Evolutionary conservation across 2,888 invertebrate species (phyloP), one percentile per base, ranked within the genome.

Genomic region (Trichacis sp.): DNA sequence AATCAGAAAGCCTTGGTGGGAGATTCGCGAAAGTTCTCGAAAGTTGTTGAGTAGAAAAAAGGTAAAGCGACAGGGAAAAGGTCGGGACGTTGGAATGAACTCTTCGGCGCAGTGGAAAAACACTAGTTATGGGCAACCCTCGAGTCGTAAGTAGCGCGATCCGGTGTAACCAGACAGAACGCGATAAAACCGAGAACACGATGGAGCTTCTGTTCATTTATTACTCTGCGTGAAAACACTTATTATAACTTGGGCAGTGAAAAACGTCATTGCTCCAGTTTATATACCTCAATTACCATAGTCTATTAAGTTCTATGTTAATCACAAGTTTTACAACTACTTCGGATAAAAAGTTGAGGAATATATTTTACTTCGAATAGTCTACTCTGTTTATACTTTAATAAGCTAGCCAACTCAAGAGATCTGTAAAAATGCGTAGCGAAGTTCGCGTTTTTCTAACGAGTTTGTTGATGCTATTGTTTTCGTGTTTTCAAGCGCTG

Each of bases 51-150:
- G 8, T 24, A 24, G 24, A 24, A 24, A 24, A 24, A 24, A 5
- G 24, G 4, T 5, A 8, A 24, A 3, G 24, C 24, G 24, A 24
- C 4, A 24, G 24, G 11, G 36, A 4, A 12, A 36, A 12, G n/a
- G 36, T 12, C 36, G 14, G 3, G 36, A 40, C 20, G 42, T 45
- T 45, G 50, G 50, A 40, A 19, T 54, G 42, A 38, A n/a, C 45
- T 38, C 33, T 54, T 51, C 49, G 42, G 38, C 36, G 59, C 53
- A 60, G 64, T 64, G 56, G 48, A 64, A 43, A 24, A 48, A 33
- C 49, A 57, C 49, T 65, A 56, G 49, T 53, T 65, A 65, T 56
- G 38, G 53, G 52, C 15, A 53, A 53, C 18, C 53, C 38, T 30
- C 42, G 18, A 46, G 14, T 52, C 60, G 42, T 45, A 36, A 55